Evolutionary conservation across 1,140 invertebrate genomes (phyloP).

Genomic region (Caerostris extrusa): DNA sequence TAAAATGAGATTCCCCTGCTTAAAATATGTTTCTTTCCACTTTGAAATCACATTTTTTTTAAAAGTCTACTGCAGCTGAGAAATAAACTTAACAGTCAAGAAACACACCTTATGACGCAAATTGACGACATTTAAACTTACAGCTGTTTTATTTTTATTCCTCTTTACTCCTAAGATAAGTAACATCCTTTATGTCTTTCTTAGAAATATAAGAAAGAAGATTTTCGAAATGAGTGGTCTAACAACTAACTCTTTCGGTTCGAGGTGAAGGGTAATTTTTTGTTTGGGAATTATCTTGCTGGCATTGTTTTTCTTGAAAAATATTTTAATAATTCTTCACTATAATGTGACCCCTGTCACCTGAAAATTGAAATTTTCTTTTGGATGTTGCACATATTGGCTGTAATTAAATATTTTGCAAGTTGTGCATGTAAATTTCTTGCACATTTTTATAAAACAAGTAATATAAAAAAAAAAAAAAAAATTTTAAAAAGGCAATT

Average conservation of each 20-base stretch:
- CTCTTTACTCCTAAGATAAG: no score
- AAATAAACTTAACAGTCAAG: constrained; percentile 34
- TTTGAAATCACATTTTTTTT: not conserved
- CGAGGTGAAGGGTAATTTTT: not conserved
- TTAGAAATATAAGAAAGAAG: not conserved
- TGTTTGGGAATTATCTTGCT: not conserved
- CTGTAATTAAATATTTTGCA: no score
- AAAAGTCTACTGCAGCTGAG: not conserved
- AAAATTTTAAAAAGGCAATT: no score
- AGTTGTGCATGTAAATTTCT: no score
- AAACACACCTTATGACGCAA: constrained; percentile 11
- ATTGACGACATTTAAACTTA: constrained; percentile 7
- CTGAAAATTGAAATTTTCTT: no score
- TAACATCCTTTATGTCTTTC: constrained; percentile 5
- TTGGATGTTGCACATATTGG: no score
- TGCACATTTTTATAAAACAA: no score
- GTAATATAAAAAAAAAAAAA: no score
- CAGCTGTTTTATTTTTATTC: not conserved
- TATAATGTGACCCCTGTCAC: not conserved
- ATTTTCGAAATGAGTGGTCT: not conserved
- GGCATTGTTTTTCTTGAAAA: not conserved
- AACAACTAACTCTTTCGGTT: constrained; percentile 28
- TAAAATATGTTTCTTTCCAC: not conserved
- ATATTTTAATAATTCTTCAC: not conserved
- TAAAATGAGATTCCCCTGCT: not conserved